Evolutionary conservation across 2,797 vertebrate genomes (phyloP).

Genomic region (Notolepis coatsorum): DNA sequence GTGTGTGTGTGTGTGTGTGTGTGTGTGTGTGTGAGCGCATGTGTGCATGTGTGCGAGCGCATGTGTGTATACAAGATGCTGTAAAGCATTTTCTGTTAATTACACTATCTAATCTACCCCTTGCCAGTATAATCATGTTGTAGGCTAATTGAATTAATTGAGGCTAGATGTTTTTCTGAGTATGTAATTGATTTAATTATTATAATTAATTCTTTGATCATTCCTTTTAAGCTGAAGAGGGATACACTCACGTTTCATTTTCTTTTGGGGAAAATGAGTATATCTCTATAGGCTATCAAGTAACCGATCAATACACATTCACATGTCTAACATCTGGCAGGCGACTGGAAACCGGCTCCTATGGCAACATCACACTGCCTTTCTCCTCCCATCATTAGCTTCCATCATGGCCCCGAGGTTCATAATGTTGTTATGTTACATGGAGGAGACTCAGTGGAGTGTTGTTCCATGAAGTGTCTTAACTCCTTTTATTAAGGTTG

Average conservation of each 20-base stretch:
- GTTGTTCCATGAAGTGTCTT: slow-evolving; percentile 91
- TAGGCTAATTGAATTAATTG: slow-evolving; percentile 93
- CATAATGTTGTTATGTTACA: slow-evolving; percentile 78
- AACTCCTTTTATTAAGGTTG: slow-evolving; percentile 89
- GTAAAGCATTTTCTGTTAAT: slow-evolving; percentile 89
- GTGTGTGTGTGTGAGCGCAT: slow-evolving; percentile 15
- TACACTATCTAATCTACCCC: slow-evolving; percentile 92
- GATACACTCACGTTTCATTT: slow-evolving; percentile 61
- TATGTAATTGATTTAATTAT: slow-evolving; percentile 96
- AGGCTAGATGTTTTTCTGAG: slow-evolving; percentile 89
- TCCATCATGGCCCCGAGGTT: slow-evolving; percentile 86
- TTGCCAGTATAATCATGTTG: slow-evolving; percentile 89
- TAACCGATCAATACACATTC: slow-evolving; percentile 97
- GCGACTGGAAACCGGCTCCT: slow-evolving; percentile 97
- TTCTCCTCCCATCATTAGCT: slow-evolving; percentile 97
- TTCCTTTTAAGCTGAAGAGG: slow-evolving; percentile 72
- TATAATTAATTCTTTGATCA: slow-evolving; percentile 90
- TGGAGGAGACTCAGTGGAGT: slow-evolving; percentile 60
- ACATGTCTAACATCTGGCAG: slow-evolving; percentile 97
- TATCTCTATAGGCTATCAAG: slow-evolving; percentile 85
- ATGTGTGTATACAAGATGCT: not conserved
- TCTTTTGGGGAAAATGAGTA: slow-evolving; percentile 80
- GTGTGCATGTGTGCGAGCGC: not conserved
- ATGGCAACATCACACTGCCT: slow-evolving; percentile 94
- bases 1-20: slow-evolving; percentile 6